Percentiles rank a stretch among this genome's conserved stretches.
phyloP scores from a whole-genome alignment of 2,888 invertebrate genomes.

The Spilarctia lutea region DNA sequence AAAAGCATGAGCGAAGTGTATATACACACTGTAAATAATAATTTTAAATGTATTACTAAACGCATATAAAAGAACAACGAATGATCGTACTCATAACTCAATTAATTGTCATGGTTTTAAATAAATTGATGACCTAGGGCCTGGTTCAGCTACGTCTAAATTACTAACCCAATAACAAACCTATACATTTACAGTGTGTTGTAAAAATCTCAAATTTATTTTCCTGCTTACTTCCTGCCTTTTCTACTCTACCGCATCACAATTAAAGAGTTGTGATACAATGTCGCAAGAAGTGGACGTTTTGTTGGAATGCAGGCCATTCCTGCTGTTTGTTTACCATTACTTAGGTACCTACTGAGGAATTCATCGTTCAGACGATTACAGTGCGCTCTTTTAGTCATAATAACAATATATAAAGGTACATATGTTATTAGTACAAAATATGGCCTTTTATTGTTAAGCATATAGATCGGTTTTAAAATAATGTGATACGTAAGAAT shows the following conservation, averaged over 20 bases:
- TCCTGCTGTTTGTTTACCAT: conserved; percentile 63
- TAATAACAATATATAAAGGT: no score
- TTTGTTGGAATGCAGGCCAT: conserved; percentile 53
- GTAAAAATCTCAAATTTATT: neutral
- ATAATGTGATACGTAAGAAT: neutral
- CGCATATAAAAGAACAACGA: no score
- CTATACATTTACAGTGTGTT: neutral
- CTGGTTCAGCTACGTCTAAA: no score
- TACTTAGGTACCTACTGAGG: conserved; percentile 45
- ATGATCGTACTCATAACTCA: no score
- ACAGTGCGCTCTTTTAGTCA: conserved; percentile 35
- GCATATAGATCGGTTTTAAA: neutral
- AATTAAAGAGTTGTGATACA: conserved; percentile 28
- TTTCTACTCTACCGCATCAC: conserved; percentile 11
- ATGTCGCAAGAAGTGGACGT: conserved; percentile 53
- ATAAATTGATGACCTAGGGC: no score
- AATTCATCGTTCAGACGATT: conserved; percentile 29
- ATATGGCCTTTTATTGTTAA: neutral
- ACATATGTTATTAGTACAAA: neutral
- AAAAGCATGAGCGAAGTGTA: no score
- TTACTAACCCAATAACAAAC: no score
- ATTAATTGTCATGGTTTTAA: no score
- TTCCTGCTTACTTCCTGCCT: neutral
- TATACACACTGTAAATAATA: no score
- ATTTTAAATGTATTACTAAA: no score